A percentile compares a stretch with the other conserved stretches of the same genome.
These are phyloP conservation scores for Meloe dianella DNA, from an alignment of 2,888 invertebrate species.

Conservation along the genomic window DNA sequence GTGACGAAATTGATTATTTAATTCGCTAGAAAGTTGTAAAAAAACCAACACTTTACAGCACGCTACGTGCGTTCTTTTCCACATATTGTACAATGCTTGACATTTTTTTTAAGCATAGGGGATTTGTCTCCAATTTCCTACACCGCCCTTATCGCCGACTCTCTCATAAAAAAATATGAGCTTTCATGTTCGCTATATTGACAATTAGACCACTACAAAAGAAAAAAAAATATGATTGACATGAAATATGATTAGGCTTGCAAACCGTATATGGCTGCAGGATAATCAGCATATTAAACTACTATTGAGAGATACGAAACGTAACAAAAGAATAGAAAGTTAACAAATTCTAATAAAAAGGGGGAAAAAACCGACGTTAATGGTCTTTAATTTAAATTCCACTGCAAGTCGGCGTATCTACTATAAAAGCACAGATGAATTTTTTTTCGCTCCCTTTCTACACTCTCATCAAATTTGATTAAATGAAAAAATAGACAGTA, in stretches of 20 bases:
- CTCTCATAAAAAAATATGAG: too few relatives aligned
- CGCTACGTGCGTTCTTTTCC: too few relatives aligned
- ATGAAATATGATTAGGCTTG: not conserved
- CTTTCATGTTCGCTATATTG: not conserved
- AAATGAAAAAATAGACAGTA: not conserved
- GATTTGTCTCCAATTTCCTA: too few relatives aligned
- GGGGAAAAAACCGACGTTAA: not conserved
- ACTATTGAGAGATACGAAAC: not conserved
- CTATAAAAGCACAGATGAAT: not conserved
- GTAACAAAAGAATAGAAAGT: not conserved
- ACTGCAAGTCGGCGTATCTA: not conserved
- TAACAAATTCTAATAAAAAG: not conserved
- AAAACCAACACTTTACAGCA: too few relatives aligned
- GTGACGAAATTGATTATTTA: too few relatives aligned
- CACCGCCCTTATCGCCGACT: too few relatives aligned
- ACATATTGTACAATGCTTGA: too few relatives aligned
- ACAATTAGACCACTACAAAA: not conserved
- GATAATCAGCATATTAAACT: not conserved
- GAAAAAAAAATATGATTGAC: not conserved
- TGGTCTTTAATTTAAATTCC: not conserved
- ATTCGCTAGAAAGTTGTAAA: too few relatives aligned
- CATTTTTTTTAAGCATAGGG: too few relatives aligned
- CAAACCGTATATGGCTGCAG: not conserved
- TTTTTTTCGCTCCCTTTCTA: not conserved
- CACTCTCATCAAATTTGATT: not conserved